Base-by-base conservation (phyloP, 2,797 vertebrate species). In the Phrynocephalus guinanensis region DNA sequence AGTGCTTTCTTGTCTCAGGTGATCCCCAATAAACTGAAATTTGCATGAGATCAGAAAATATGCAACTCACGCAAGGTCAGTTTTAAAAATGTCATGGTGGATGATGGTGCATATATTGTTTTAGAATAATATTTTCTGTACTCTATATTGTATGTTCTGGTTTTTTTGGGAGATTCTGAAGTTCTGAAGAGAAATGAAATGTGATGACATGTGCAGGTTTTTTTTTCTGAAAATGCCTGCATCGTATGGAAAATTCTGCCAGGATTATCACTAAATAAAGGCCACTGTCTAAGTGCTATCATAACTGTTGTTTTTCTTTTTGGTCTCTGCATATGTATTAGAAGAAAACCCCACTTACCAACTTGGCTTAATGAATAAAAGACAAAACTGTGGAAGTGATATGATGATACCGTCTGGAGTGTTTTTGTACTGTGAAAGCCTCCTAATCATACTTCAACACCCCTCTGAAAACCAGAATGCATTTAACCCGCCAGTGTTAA, bases 301-400 rank as follows among this genome's bases (percentile, higher is more conserved):
- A 83, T 60, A 77, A 56, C 68, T 85, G 30, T 66, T 15, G 28
- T 86, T 75, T 91, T 92, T 28, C 85, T 66, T 88, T 92, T 91
- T 63, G 3, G 60, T 48, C 72, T 20, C 10, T 24, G 0, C 15
- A 16, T 63, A 82, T 10, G 3, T 60, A 18, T 33, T 82, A 84
- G 85, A 82, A 73, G 48, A 79, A 91, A 93, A 92, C 86, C 84
- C 84, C 4, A 0, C 56, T 86, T 81, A 63, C 67, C 38, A 90
- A 88, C 28, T 8, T 73, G 75, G 82, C 88, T 90, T 77, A 26
- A 84, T 50, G 89, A 90, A 92, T 33, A 56, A 85, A 92, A 91
- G 5, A 15, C 63, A 77, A 86, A 91, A 66, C 67, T 44, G 88
- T 63, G 92, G 86, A 18, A 0, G 0, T 15, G 48, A 52, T 89